Evolutionary conservation across 2,113 vertebrate species (phyloP).

Genomic region (Clinocottus analis): DNA sequence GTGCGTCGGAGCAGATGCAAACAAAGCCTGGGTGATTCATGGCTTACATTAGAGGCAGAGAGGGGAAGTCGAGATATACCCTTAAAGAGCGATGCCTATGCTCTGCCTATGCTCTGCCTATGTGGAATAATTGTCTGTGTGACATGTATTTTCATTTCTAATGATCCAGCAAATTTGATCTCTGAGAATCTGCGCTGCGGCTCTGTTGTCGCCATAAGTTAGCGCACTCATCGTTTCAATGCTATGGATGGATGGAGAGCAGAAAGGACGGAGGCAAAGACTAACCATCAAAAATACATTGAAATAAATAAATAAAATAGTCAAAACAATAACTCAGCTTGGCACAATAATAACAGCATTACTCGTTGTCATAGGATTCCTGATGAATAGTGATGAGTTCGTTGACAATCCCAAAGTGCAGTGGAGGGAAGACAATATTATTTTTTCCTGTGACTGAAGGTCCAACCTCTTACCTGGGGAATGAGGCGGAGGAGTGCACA

Average conservation of each 20-base stretch:
- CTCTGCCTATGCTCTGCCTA: slow-evolving; percentile 12
- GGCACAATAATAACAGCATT: neutral
- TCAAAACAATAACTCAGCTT: slow-evolving; percentile 11
- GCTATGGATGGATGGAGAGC: slow-evolving; percentile 23
- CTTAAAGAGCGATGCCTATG: slow-evolving; percentile 38
- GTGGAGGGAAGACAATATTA: neutral
- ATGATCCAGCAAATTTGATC: slow-evolving; percentile 65
- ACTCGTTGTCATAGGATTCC: neutral
- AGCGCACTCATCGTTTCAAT: slow-evolving; percentile 29
- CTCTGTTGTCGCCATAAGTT: slow-evolving; percentile 35
- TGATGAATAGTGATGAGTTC: slow-evolving; percentile 14
- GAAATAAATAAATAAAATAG: slow-evolving; percentile 20
- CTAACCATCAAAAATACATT: slow-evolving; percentile 32
- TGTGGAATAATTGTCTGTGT: slow-evolving; percentile 54
- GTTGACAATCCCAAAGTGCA: neutral
- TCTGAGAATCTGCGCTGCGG: slow-evolving; percentile 28
- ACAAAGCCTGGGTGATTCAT: slow-evolving; percentile 66
- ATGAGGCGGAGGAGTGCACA: slow-evolving; percentile 94
- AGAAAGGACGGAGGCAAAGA: neutral
- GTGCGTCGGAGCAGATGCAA: slow-evolving; percentile 55
- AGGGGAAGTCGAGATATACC: slow-evolving; percentile 39
- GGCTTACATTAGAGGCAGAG: slow-evolving; percentile 43
- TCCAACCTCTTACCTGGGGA: slow-evolving; percentile 88
- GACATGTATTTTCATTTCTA: slow-evolving; percentile 62
- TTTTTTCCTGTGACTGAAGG: neutral